Conservation (phyloP, 2,888 invertebrate genomes). For the Parasteatoda lunata region DNA sequence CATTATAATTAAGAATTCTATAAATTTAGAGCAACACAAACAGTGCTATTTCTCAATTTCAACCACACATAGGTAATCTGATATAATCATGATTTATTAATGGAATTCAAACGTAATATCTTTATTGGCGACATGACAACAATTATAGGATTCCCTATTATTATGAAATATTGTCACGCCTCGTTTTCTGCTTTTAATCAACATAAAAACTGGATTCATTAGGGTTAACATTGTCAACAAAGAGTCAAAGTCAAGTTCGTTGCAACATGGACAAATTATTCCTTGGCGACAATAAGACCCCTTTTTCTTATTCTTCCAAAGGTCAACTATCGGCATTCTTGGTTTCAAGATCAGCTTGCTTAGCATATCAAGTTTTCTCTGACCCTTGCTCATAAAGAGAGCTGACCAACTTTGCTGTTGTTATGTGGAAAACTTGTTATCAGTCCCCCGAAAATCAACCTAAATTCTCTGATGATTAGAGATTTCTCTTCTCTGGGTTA, state of each 20-base stretch:
- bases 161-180: not conserved
- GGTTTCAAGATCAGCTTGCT: not conserved
- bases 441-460: not conserved
- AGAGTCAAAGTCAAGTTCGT: constrained; percentile 23
- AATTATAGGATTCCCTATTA: not conserved
- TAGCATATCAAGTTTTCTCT: not conserved
- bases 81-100: not conserved
- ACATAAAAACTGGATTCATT: not conserved
- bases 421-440: not conserved
- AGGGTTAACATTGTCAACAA: not conserved
- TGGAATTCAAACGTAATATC: not conserved
- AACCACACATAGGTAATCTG: too few relatives aligned
- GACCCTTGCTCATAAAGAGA: not conserved
- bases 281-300: not conserved
- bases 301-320: not conserved
- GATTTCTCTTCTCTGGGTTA: not conserved
- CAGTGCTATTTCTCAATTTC: too few relatives aligned
- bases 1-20: too few relatives aligned
- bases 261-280: not conserved
- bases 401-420: not conserved
- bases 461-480: not conserved
- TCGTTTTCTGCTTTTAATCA: not conserved
- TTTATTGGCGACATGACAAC: too few relatives aligned
- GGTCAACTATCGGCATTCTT: constrained; percentile 28
- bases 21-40: too few relatives aligned